Evolutionary conservation across 2,888 invertebrate genomes (phyloP).

Genomic region (Arenicola marina): DNA sequence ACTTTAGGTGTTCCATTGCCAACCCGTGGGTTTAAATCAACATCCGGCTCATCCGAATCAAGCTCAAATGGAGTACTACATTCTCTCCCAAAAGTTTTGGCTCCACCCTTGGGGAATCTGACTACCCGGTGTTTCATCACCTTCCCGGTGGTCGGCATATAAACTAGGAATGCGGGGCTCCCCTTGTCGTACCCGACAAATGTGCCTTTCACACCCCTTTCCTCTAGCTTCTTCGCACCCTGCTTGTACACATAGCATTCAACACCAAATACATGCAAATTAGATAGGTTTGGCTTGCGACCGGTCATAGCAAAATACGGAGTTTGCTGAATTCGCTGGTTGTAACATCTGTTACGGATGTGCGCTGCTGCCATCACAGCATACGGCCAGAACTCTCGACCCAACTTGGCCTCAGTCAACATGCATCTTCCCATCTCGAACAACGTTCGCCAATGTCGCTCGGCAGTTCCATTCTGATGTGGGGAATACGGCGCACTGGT

Average conservation of each 20-base stretch:
- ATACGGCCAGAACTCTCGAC: constrained; percentile 30
- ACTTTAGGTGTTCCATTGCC: no score
- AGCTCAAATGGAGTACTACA: no score
- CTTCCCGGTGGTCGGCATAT: background rate
- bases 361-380: constrained; percentile 24
- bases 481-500: constrained; percentile 20
- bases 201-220: constrained; percentile 9
- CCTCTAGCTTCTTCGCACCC: constrained; percentile 24
- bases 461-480: constrained; percentile 30
- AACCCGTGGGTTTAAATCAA: no score
- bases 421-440: constrained; percentile 31
- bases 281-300: constrained; percentile 13
- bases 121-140: constrained; percentile 2
- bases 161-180: constrained; percentile 10
- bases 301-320: constrained; percentile 23
- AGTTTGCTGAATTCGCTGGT: constrained; percentile 5
- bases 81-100: no score
- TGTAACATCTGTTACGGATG: constrained; percentile 28
- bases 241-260: constrained; percentile 21
- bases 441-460: constrained; percentile 25
- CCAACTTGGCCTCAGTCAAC: constrained; percentile 14
- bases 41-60: no score
- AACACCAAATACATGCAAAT: constrained; percentile 24
- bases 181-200: constrained; percentile 11
- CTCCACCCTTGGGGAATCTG: no score